phyloP scores from a whole-genome alignment of 1,140 invertebrate genomes.

The Heliconius hewitsoni region DNA sequence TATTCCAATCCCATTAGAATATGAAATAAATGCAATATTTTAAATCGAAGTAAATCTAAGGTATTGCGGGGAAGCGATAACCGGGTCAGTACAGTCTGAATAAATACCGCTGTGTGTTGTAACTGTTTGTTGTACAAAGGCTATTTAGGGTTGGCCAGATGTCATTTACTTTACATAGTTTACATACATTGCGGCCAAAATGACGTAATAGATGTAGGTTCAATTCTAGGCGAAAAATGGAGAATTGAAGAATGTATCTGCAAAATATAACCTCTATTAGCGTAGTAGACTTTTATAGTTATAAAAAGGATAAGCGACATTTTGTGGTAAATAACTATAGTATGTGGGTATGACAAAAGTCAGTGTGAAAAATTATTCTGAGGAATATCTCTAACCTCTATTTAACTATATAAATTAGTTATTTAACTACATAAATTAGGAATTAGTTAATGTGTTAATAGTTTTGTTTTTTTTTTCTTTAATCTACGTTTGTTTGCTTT shows the following conservation, averaged over 20 bases:
- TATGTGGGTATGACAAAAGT: no score
- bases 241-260: no score
- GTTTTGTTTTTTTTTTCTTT: no score
- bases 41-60: not conserved
- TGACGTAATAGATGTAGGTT: not conserved
- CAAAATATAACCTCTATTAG: not conserved
- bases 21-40: not conserved
- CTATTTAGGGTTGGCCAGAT: not conserved
- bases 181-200: not conserved
- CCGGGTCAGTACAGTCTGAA: slow-evolving; percentile 14
- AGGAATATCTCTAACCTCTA: no score
- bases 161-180: slow-evolving; percentile 9
- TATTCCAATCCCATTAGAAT: not conserved
- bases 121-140: slow-evolving; percentile 13
- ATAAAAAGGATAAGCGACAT: not conserved
- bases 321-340: not conserved
- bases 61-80: slow-evolving; percentile 13
- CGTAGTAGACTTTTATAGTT: not conserved
- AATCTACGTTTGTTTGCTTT: no score
- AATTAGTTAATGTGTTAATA: no score
- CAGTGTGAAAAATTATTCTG: no score
- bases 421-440: no score
- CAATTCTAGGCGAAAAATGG: not conserved
- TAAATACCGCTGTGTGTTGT: slow-evolving; percentile 18
- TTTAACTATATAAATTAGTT: no score